phyloP scores from a whole-genome alignment of 1,140 invertebrate species.

The Polypedilum pembai region DNA sequence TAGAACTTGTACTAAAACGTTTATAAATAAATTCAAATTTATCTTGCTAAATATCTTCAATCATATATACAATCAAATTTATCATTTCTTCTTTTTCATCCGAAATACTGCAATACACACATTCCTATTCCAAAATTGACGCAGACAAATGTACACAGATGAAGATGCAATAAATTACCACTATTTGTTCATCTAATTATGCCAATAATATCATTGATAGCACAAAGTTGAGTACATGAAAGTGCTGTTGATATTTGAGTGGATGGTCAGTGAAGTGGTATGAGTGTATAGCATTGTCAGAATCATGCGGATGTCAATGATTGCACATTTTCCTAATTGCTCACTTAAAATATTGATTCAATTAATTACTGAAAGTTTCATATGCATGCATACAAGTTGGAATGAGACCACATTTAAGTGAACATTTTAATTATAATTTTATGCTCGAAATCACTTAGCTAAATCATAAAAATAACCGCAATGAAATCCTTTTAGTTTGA shows the following conservation, averaged over 20 bases:
- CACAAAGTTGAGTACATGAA: slow-evolving; percentile 8
- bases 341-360: slow-evolving; percentile 19
- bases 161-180: slow-evolving; percentile 22
- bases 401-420: not conserved
- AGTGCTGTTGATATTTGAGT: not conserved
- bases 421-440: slow-evolving; percentile 25
- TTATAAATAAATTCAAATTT: too few relatives aligned
- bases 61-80: slow-evolving; percentile 12
- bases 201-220: slow-evolving; percentile 14
- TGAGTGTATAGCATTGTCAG: not conserved
- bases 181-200: slow-evolving; percentile 23
- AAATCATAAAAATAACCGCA: slow-evolving; percentile 24
- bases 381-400: too few relatives aligned
- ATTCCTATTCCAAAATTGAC: not conserved
- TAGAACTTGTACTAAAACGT: too few relatives aligned
- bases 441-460: slow-evolving; percentile 12
- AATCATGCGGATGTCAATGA: too few relatives aligned
- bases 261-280: not conserved
- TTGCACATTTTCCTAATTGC: not conserved
- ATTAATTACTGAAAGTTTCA: not conserved
- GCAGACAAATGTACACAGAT: not conserved
- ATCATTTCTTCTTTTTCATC: not conserved
- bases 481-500: slow-evolving; percentile 24
- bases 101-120: not conserved
- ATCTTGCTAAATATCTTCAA: too few relatives aligned